Conservation (phyloP, 2,888 invertebrate genomes). For the Andrena fulva region DNA sequence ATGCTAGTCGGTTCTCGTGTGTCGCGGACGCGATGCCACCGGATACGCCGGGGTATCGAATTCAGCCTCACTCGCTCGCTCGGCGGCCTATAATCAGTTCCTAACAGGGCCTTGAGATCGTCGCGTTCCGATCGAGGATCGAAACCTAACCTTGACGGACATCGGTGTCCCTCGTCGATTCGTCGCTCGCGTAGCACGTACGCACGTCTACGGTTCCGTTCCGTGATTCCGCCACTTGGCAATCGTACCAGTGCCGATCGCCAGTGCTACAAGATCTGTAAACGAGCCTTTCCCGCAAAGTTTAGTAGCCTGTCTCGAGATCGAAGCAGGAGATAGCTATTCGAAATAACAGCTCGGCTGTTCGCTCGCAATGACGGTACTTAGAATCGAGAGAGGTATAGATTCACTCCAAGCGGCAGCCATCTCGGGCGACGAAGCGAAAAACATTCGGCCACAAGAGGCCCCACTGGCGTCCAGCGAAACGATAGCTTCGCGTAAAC, state of each 20-base stretch:
- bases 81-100: conserved; percentile 32
- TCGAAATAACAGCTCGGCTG: no score
- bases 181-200: conserved; percentile 1
- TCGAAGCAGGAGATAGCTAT: neutral
- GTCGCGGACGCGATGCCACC: conserved; percentile 31
- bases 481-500: no score
- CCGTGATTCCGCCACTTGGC: neutral
- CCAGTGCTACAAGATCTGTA: conserved; percentile 2
- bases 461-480: no score
- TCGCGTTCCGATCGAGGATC: conserved; percentile 14
- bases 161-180: neutral
- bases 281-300: conserved; percentile 3
- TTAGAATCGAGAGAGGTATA: neutral
- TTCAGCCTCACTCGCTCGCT: conserved; percentile 16
- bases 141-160: neutral
- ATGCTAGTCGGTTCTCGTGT: conserved; percentile 34
- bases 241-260: neutral
- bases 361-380: neutral
- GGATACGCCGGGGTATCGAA: conserved; percentile 13
- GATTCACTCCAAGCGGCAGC: neutral
- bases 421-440: neutral
- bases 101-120: conserved; percentile 15
- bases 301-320: neutral
- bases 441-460: neutral
- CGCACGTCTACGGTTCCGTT: conserved; percentile 1